Conservation (phyloP, 2,797 vertebrate genomes). For the Gallirallus australis region DNA sequence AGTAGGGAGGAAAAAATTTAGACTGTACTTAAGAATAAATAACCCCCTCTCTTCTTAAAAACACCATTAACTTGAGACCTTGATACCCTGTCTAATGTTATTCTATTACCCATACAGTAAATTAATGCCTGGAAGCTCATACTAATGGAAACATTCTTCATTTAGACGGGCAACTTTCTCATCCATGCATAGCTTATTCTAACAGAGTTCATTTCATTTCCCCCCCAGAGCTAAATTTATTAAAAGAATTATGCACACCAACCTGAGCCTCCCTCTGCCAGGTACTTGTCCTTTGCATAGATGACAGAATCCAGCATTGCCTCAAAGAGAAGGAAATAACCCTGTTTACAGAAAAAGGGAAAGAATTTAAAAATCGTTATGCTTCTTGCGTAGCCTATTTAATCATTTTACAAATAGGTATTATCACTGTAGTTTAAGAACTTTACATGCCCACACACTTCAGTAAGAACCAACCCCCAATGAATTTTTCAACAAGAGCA, state of each 20-base stretch:
- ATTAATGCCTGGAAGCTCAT: slow-evolving; percentile 69
- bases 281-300: slow-evolving; percentile 90
- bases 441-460: not conserved
- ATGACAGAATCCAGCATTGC: slow-evolving; percentile 98
- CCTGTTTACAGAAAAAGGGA: slow-evolving; percentile 77
- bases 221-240: slow-evolving; percentile 64
- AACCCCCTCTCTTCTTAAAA: slow-evolving; percentile 43
- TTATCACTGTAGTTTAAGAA: not conserved
- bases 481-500: not conserved
- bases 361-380: not conserved
- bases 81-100: slow-evolving; percentile 11
- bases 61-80: slow-evolving; percentile 51
- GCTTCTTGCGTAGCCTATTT: not conserved
- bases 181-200: slow-evolving; percentile 71
- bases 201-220: slow-evolving; percentile 53
- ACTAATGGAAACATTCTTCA: slow-evolving; percentile 78
- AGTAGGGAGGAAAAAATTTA: slow-evolving; percentile 12
- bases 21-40: slow-evolving; percentile 17
- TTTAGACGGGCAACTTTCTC: slow-evolving; percentile 69
- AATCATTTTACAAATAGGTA: not conserved
- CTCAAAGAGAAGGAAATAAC: slow-evolving; percentile 97
- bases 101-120: slow-evolving; percentile 60
- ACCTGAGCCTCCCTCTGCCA: slow-evolving; percentile 91
- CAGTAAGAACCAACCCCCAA: not conserved
- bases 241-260: slow-evolving; percentile 73